Evolutionary conservation across 1,140 invertebrate genomes (phyloP), one percentile per base, ranked within the genome.

Genomic region (Stenopsyche tienmushanensis): DNA sequence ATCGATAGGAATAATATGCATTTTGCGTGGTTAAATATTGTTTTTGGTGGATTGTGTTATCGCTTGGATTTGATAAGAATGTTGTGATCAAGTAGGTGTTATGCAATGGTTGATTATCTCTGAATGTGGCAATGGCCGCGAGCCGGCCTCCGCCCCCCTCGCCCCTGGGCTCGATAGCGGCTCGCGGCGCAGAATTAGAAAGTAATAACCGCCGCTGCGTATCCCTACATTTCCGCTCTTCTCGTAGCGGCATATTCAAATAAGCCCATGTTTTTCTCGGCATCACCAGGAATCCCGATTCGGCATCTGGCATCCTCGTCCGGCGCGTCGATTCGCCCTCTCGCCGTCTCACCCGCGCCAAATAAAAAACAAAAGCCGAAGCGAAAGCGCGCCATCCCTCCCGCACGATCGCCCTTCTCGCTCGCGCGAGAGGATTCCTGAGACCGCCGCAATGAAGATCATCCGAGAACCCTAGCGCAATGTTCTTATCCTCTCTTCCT

Each of bases 241-340:
- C 59, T 34, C 42, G n/a, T 39, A 17, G 44, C 65, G 60, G 34
- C 49, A 50, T 70, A 67, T 70, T 67, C 65, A 70, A 70, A 70
- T 70, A 70, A 67, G 69, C 62, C 62, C 65, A 44, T 70, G 69
- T 70, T 70, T 70, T 70, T 67, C 65, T 62, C 54, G 47, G 62
- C 68, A 66, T 66, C 65, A 67, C 52, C 65, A 63, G 69, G 69
- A 70, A 66, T 67, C 65, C 65, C 65, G 69, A 67, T 70, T 67
- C 62, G 69, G 69, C 50, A 41, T 67, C 62, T 55, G 39, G 25
- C 62, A 57, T 67, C 69, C 53, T 18, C 55, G 57, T 65, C 63
- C 18, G 10, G 18, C 66, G 17, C 50, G 52, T 8, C 44, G 24
- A 39, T 41, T 65, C 63, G 8, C 15, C 8, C 53, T 9, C 47